A percentile compares a stretch with the other conserved stretches of the same genome.
Evolutionary conservation across 2,888 invertebrate genomes (phyloP).

Genomic region (Spilarctia lutea): DNA sequence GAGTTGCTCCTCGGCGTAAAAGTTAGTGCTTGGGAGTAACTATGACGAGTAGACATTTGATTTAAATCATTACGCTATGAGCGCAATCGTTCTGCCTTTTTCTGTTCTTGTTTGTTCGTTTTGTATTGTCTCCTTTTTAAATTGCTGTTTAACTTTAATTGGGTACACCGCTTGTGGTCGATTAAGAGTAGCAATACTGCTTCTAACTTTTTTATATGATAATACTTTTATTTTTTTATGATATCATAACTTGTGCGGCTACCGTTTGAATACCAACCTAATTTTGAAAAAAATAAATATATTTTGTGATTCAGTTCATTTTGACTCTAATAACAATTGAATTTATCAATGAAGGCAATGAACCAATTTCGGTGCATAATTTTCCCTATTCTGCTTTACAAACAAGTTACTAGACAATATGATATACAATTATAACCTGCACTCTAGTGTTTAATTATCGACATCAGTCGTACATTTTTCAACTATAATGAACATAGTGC

Average conservation of each 20-base stretch:
- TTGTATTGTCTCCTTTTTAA: neutral
- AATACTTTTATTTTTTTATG: neutral
- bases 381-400: neutral
- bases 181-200: neutral
- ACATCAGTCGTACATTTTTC: neutral
- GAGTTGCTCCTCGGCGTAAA: neutral
- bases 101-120: neutral
- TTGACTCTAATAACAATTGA: neutral
- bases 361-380: neutral
- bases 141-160: neutral
- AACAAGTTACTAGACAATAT: neutral
- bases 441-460: neutral
- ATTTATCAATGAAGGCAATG: neutral
- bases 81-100: neutral
- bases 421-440: neutral
- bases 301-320: neutral
- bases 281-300: too few relatives aligned
- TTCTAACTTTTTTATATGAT: too few relatives aligned
- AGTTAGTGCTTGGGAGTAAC: neutral
- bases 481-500: neutral
- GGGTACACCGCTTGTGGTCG: neutral
- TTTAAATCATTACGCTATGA: too few relatives aligned
- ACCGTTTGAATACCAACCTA: neutral
- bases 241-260: neutral
- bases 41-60: too few relatives aligned